Base-by-base conservation (phyloP, 2,797 vertebrate genomes). In the Myripristis jacobus region DNA sequence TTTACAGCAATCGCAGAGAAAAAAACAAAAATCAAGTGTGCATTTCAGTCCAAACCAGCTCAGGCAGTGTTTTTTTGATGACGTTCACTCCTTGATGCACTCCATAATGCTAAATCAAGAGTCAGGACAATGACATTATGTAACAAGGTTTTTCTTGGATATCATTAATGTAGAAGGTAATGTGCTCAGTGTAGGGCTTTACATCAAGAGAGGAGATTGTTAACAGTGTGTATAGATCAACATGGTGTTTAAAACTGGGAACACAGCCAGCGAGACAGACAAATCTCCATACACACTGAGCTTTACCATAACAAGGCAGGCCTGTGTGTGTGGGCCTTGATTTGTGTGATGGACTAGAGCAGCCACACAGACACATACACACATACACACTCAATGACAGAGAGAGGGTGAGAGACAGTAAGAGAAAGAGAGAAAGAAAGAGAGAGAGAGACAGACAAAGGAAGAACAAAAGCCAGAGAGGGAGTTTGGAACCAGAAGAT, bases 401-500 rank as follows among this genome's bases (percentile, higher is more conserved):
- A 59, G 36, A 61, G 56, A 70, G 36, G 18, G 43, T 6, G 43
- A 79, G 72, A 66, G 59, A 55, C 56, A 57, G 2, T n/a, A n/a
- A n/a, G 19, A 60, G 38, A 62, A 53, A 70, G 38, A 27, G 43
- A 7, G 43, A 79, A 74, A 68, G 56, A 58, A 53, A 55, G 27
- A 29, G 27, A 29, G 6, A 3, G 6, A 29, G 6, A 29, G 6
- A 29, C 27, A 29, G 27, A 29, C 27, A 29, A 6, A 29, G 27
- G 3, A n/a, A n/a, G n/a, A n/a, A n/a, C n/a, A n/a, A n/a, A n/a
- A n/a, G n/a, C n/a, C n/a, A n/a, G n/a, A n/a, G n/a, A n/a, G n/a
- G n/a, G n/a, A n/a, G n/a, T n/a, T n/a, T n/a, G 83, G 72, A 80
- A 75, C 69, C 75, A 87, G 80, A 81, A 88, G 70, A 88, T 80